Percentiles rank a stretch among this genome's conserved stretches.
These are phyloP conservation scores for Temnothorax longispinosus DNA, from an alignment of 1,140 invertebrate genomes.

Conservation along the genomic window DNA sequence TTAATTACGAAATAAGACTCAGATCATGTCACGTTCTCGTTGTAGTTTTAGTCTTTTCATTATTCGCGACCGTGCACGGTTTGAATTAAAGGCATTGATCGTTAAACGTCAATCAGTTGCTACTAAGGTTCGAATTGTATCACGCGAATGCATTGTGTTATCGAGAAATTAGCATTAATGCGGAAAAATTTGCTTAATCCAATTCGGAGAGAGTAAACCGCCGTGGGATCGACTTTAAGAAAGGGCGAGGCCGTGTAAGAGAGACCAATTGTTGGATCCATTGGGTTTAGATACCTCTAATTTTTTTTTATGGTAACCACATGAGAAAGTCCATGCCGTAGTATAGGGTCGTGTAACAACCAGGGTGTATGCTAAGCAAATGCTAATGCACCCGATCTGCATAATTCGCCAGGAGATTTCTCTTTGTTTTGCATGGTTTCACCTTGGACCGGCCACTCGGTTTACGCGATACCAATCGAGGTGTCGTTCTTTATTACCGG, in stretches of 20 bases:
- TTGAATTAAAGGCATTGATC: constrained; percentile 5
- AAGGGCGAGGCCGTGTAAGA: constrained; percentile 65
- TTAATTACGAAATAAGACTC: constrained; percentile 9
- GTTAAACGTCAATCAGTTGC: background rate
- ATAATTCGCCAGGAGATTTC: constrained; percentile 76
- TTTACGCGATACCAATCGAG: constrained; percentile 58
- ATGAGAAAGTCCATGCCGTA: constrained; percentile 72
- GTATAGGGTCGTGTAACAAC: constrained; percentile 52
- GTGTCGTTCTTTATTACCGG: constrained; percentile 34
- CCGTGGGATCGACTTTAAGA: constrained; percentile 48
- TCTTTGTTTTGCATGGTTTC: constrained; percentile 73
- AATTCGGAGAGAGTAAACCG: constrained; percentile 33
- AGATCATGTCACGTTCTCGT: constrained; percentile 6
- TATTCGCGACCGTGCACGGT: background rate
- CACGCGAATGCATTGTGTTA: background rate
- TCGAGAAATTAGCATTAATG: constrained; percentile 52
- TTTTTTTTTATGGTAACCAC: constrained; percentile 75
- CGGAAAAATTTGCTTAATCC: constrained; percentile 9
- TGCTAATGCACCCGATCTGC: constrained; percentile 76
- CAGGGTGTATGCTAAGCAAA: constrained; percentile 74
- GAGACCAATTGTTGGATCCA: constrained; percentile 62
- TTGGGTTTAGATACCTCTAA: constrained; percentile 63
- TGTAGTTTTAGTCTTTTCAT: background rate
- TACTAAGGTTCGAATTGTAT: background rate
- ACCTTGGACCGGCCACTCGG: constrained; percentile 60